Percentiles rank a stretch among this genome's conserved stretches.
Evolutionary conservation across 2,113 vertebrate species (phyloP).

Genomic region (Haliaeetus leucogaster): DNA sequence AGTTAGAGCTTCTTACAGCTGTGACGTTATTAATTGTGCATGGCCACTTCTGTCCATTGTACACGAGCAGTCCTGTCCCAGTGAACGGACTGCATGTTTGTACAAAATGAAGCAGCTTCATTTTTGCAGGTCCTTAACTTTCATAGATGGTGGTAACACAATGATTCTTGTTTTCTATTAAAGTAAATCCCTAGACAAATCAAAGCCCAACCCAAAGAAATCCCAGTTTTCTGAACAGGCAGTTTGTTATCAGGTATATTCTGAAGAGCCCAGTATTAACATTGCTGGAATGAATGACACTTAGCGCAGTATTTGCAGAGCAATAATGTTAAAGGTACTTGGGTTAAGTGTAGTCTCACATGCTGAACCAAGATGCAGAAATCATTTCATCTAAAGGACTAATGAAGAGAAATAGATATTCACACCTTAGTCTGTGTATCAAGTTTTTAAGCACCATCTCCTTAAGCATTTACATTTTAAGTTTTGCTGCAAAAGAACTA

Average conservation of each 20-base stretch:
- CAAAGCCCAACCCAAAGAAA: background rate
- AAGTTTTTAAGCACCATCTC: background rate
- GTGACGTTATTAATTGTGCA: background rate
- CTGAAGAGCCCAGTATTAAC: background rate
- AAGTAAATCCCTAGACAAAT: background rate
- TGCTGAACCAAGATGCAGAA: background rate
- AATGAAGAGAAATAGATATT: background rate
- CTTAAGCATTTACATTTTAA: background rate
- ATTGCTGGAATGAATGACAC: background rate
- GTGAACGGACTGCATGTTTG: background rate
- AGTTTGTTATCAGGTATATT: background rate
- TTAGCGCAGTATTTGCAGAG: background rate
- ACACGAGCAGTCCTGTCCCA: background rate
- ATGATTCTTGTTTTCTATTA: background rate
- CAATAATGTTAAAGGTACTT: background rate
- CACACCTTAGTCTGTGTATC: background rate
- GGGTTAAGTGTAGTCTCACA: background rate
- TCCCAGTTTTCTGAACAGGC: background rate
- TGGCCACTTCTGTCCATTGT: background rate
- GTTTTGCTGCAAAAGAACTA: background rate
- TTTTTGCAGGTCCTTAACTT: background rate
- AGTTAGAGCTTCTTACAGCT: background rate
- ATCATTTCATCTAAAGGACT: background rate
- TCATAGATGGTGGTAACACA: background rate
- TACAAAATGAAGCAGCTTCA: background rate